A percentile compares a stretch with the other conserved stretches of the same genome.
Conservation (phyloP, 2,888 invertebrate species). For the Apamea epomidion region DNA sequence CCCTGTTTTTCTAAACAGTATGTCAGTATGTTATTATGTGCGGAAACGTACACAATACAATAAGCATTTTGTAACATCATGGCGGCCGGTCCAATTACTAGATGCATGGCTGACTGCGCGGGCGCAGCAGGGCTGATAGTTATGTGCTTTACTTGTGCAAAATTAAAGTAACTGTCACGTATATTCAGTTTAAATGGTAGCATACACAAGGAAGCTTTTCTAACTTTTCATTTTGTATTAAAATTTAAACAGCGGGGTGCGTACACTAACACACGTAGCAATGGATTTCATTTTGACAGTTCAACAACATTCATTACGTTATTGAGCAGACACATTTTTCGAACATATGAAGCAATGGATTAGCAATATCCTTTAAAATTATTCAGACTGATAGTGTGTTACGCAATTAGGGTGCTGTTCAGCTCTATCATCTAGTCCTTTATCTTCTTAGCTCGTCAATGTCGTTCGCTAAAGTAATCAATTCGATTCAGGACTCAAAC, state of each 20-base stretch:
- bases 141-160: slow-evolving; percentile 11
- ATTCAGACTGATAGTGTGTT: too few relatives aligned
- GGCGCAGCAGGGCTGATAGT: slow-evolving; percentile 42
- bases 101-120: slow-evolving; percentile 59
- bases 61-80: slow-evolving; percentile 50
- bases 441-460: neutral
- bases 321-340: too few relatives aligned
- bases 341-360: too few relatives aligned
- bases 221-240: neutral
- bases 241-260: neutral
- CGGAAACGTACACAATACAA: neutral
- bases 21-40: neutral
- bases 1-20: neutral
- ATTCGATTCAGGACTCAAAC: neutral
- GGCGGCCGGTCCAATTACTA: slow-evolving; percentile 53
- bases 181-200: neutral
- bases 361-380: too few relatives aligned
- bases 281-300: too few relatives aligned
- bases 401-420: too few relatives aligned
- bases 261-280: too few relatives aligned
- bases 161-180: neutral
- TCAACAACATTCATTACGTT: too few relatives aligned
- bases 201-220: neutral
- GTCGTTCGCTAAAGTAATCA: too few relatives aligned
- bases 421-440: neutral